Conservation (phyloP, 2,113 vertebrate genomes). For the Stomatorhinus ivindoensis region DNA sequence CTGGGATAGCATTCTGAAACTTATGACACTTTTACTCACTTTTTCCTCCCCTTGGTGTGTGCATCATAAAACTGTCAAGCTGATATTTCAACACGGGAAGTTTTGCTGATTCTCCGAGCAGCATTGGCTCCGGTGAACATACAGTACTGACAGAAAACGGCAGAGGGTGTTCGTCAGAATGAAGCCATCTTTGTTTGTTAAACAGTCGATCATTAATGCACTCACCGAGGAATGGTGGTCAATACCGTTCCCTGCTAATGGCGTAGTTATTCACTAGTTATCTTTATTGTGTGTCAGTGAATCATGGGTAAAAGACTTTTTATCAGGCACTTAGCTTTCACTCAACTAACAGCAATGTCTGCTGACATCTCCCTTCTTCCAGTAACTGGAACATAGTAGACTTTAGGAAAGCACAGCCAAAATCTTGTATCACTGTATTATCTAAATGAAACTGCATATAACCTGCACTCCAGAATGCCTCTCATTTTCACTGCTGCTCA, state of each 20-base stretch:
- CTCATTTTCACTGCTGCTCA: not conserved
- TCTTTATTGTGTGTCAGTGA: not conserved
- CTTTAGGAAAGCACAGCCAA: not conserved
- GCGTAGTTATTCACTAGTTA: not conserved
- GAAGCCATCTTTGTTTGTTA: conserved; percentile 11
- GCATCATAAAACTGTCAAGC: not conserved
- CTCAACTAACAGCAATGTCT: not conserved
- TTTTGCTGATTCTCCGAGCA: not conserved
- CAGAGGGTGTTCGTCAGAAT: not conserved
- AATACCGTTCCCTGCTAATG: not conserved
- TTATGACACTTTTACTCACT: not conserved
- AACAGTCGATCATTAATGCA: not conserved
- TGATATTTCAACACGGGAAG: not conserved
- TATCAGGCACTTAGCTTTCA: not conserved
- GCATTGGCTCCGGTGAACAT: not conserved
- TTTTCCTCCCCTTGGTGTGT: not conserved
- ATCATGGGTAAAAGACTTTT: not conserved
- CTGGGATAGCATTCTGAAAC: not conserved
- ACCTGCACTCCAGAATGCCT: not conserved
- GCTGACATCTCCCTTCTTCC: not conserved
- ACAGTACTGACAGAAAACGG: not conserved
- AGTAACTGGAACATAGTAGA: not conserved
- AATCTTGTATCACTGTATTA: not conserved
- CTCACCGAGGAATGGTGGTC: not conserved
- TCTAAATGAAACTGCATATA: not conserved